Base-by-base conservation (phyloP, 2,888 invertebrate species). In the Oscheius sp. region DNA sequence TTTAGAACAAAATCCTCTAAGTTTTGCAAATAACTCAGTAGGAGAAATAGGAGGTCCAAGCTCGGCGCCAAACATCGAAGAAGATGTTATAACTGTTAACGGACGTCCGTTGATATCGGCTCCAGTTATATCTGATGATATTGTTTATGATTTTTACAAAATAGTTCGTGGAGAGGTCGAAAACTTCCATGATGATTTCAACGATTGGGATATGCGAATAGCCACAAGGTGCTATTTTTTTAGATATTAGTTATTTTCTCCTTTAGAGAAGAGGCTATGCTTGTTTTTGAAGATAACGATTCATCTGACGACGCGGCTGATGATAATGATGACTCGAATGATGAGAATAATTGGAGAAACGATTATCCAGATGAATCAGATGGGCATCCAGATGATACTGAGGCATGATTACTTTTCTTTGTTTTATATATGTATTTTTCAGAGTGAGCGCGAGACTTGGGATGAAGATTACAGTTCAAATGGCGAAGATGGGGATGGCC, bases 301-400 rank as follows among this genome's bases (percentile, higher is more conserved):
- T 74, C 75, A 30, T 75, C 74, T 28, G 80, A 78, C 32, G 73
- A 50, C 44, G 66, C 45, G 4, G 70, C 68, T 1, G 76, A 81
- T 59, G 84, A 83, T 61, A 80, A 80, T 24, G 79, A 78, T 28
- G 85, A 85, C 70, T 85, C 84, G 14, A 85, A 85, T 62, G 85
- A 74, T 64, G 85, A 85, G 67, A 75, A 78, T 65, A 79, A 83
- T 56, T 83, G 80, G 80, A 65, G 78, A 22, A 85, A 85, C 66
- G 85, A 85, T 30, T 85, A 85, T 70, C 85, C 85, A 4, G 85
- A 85, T 65, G 85, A 85, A 65, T 45, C 28, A 6, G 44, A 41
- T 12, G 41, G 30, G 1, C 56, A 66, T 41, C 6, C 57, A 5
- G 59, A 67, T n/a, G 56, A 66, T 56, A 22, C 57, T 20, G 59